Evolutionary conservation across 2,888 invertebrate species (phyloP).

Genomic region (Amphiduros pacificus): DNA sequence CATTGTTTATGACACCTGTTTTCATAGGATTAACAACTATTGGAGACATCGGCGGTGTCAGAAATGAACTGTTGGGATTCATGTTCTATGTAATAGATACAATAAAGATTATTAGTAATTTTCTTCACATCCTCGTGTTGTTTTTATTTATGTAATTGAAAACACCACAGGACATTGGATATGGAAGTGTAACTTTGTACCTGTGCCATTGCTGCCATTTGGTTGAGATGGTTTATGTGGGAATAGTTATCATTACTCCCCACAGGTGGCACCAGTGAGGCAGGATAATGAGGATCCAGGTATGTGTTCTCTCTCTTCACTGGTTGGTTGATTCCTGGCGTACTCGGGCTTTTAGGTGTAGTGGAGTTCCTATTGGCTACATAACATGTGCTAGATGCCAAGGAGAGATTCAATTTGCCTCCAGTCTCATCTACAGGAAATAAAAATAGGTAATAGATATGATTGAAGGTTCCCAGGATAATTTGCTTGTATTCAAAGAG

Average conservation of each 20-base stretch:
- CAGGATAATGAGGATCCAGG: conserved; percentile 23
- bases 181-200: no score
- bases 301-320: conserved; percentile 22
- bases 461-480: no score
- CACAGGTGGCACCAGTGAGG: neutral
- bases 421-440: conserved; percentile 40
- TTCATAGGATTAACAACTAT: conserved; percentile 37
- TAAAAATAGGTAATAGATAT: neutral
- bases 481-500: no score
- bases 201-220: neutral
- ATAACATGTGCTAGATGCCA: conserved; percentile 49
- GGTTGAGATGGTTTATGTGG: no score
- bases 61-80: conserved; percentile 31
- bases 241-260: neutral
- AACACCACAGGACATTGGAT: neutral
- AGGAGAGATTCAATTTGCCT: conserved; percentile 40
- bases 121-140: no score
- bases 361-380: conserved; percentile 37
- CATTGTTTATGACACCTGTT: conserved; percentile 19
- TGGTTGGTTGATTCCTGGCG: neutral
- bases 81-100: no score
- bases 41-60: conserved; percentile 51
- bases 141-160: no score
- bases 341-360: conserved; percentile 10
- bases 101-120: no score